Base-by-base conservation (phyloP, 1,140 invertebrate species). In the Aricia agestis region DNA sequence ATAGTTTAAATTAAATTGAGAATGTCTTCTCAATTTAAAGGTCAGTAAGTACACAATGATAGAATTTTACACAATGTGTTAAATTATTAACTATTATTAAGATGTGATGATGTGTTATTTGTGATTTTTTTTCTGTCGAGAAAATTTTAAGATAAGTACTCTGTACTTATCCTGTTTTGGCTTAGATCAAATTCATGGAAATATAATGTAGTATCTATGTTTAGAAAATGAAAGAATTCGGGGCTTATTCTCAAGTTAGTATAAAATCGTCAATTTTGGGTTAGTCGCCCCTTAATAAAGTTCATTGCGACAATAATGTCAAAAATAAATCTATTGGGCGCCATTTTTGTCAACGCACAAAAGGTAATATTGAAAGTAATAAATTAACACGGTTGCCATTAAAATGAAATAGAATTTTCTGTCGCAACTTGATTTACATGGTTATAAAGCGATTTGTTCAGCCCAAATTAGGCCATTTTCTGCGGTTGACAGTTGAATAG, bases 401-500 rank as follows among this genome's bases (percentile, higher is more conserved):
- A 52, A 52, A 52, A 52, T 52, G 45, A 52, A 13, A 15, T 52
- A 52, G 45, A 52, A 52, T 52, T 13, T 52, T 52, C 45, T 52
- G 45, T 52, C 45, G 13, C 11, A 52, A 52, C 45, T 36, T 52
- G 45, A 52, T 52, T 52, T 15, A 52, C 10, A 52, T 52, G 45
- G 45, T 52, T 52, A 52, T 52, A 52, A 11, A 52, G 45, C 45
- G 45, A 52, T 52, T 52, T 52, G 45, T 52, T 52, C 45, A 52
- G 45, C 13, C 11, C 13, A 52, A 52, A 52, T 52, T 52, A 52
- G 45, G 45, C 45, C 45, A 52, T 52, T 11, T 52, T 59, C 25
- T 32, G 59, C 59, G 69, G 45, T 19, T 61, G 69, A 70, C 69
- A 70, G 36, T 25, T 65, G 32, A 70, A 70, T 70, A 61, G 65